Conservation (phyloP, 92 coral and sea anemone species). For the Zoanthus sociatus region DNA sequence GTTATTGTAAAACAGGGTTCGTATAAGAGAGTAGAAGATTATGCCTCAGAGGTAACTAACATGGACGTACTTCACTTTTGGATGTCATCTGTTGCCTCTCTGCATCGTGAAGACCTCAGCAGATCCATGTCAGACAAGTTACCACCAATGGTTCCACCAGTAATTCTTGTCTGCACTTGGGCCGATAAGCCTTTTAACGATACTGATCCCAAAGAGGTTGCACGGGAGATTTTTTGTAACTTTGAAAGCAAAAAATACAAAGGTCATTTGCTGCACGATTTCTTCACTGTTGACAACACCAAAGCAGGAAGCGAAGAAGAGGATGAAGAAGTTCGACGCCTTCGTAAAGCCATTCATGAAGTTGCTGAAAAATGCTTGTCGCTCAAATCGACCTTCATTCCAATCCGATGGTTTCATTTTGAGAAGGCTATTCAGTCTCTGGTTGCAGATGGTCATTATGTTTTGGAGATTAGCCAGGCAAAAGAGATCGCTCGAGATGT, state of each 20-base stretch:
- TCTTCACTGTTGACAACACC: too few species aligned
- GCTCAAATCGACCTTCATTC: too few species aligned
- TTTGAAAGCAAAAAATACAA: constrained; percentile 16
- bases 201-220: constrained; percentile 31
- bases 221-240: constrained; percentile 37
- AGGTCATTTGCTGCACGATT: too few species aligned
- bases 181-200: constrained; percentile 53
- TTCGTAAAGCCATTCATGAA: constrained; percentile 26
- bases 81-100: constrained; percentile 15
- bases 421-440: too few species aligned
- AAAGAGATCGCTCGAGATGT: constrained; percentile 51
- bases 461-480: constrained; percentile 40
- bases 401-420: constrained; percentile 61
- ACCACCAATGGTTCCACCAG: constrained; percentile 38
- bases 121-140: not conserved
- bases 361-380: constrained; percentile 44
- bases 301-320: too few species aligned
- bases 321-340: too few species aligned
- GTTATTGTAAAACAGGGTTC: too few species aligned
- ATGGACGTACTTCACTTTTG: constrained; percentile 47
- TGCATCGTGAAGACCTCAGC: not conserved
- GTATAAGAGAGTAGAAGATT: too few species aligned
- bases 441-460: constrained; percentile 31
- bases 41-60: constrained; percentile 12
- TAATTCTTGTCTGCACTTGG: constrained; percentile 69